Evolutionary conservation across 2,888 invertebrate genomes (phyloP).

Genomic region (Callimorpha dominula): DNA sequence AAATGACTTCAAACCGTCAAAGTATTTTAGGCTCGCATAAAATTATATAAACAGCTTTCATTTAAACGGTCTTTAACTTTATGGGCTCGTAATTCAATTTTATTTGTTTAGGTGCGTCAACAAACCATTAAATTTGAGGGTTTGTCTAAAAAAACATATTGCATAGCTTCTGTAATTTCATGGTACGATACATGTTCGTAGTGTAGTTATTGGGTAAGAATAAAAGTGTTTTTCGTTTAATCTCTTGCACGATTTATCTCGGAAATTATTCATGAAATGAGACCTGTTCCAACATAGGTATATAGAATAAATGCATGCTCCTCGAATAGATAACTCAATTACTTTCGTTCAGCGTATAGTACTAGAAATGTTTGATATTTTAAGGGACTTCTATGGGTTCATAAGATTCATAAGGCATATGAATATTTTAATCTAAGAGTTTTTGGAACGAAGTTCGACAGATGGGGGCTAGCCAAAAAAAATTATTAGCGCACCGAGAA

Average conservation of each 20-base stretch:
- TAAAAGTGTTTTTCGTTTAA: too few relatives aligned
- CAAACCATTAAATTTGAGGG: conserved; percentile 49
- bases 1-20: conserved; percentile 14
- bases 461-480: too few relatives aligned
- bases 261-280: not conserved
- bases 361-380: not conserved
- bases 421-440: too few relatives aligned
- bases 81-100: conserved; percentile 58
- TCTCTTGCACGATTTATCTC: too few relatives aligned
- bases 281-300: not conserved
- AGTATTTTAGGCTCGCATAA: conserved; percentile 22
- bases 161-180: conserved; percentile 3
- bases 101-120: conserved; percentile 60
- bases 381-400: not conserved
- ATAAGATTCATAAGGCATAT: too few relatives aligned
- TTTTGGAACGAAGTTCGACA: too few relatives aligned
- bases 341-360: too few relatives aligned
- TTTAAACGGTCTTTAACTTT: conserved; percentile 53
- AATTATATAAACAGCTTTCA: conserved; percentile 40
- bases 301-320: not conserved
- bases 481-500: too few relatives aligned
- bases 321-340: not conserved
- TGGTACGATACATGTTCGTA: conserved; percentile 1
- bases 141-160: conserved; percentile 11
- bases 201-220: not conserved